Evolutionary conservation across 35 echinoderm and acorn worm genomes (phyloP).

Genomic region (Stichopus chloronotus): DNA sequence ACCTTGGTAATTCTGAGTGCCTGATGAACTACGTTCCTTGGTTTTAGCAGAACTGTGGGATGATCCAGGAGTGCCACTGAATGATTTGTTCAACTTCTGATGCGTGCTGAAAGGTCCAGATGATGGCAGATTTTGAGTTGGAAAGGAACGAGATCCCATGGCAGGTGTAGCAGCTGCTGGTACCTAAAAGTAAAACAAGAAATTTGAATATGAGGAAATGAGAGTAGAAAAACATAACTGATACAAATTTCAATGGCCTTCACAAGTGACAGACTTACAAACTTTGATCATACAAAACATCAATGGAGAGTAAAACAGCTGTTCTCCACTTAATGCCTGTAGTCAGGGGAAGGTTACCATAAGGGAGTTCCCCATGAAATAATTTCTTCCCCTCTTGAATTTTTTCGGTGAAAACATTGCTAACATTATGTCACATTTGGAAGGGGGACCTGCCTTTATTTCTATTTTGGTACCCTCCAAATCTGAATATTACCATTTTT

Average conservation of each 20-base stretch:
- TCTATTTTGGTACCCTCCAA: too few relatives aligned
- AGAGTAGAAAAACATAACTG: background rate
- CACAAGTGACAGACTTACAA: background rate
- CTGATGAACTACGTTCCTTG: constrained; percentile 16
- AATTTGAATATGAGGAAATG: background rate
- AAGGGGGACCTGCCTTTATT: too few relatives aligned
- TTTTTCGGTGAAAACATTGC: too few relatives aligned
- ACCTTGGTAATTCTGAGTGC: background rate
- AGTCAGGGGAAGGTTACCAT: too few relatives aligned
- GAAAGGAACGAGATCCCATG: constrained; percentile 3
- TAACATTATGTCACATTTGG: too few relatives aligned
- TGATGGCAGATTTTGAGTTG: constrained; percentile 43
- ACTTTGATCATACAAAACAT: background rate
- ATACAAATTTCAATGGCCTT: too few relatives aligned
- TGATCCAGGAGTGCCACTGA: background rate
- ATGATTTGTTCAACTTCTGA: constrained; percentile 28
- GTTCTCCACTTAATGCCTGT: too few relatives aligned
- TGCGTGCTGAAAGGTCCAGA: constrained; percentile 62
- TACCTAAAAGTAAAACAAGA: constrained; percentile 8
- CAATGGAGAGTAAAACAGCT: too few relatives aligned
- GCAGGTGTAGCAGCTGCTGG: constrained; percentile 48
- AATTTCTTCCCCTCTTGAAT: too few relatives aligned
- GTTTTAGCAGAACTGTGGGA: constrained; percentile 11
- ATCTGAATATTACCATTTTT: too few relatives aligned
- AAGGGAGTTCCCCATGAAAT: too few relatives aligned